Evolutionary conservation across 1,140 invertebrate genomes (phyloP).

Genomic region (Stegodyphus mimosarum): DNA sequence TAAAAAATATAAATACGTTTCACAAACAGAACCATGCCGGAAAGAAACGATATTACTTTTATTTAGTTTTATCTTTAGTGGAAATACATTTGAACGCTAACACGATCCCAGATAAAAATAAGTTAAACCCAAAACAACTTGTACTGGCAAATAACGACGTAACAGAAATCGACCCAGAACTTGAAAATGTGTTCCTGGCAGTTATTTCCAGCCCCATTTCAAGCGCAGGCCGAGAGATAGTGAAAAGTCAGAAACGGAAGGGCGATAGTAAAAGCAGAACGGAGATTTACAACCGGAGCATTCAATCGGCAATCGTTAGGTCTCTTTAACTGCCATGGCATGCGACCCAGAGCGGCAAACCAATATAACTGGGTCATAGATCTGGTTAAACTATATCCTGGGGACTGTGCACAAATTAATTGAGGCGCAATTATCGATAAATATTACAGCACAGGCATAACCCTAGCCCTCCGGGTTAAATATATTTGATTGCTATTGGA

Average conservation of each 20-base stretch:
- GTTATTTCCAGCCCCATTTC: constrained; percentile 13
- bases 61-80: too few species aligned
- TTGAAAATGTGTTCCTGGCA: constrained; percentile 23
- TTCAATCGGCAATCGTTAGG: constrained; percentile 49
- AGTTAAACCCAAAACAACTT: too few species aligned
- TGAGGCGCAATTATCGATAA: too few species aligned
- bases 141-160: constrained; percentile 26
- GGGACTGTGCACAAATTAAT: too few species aligned
- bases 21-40: too few species aligned
- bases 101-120: too few species aligned
- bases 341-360: constrained; percentile 26
- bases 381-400: not conserved
- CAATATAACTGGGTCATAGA: constrained; percentile 50
- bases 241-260: constrained; percentile 28
- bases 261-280: constrained; percentile 20
- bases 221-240: constrained; percentile 4
- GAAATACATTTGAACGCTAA: too few species aligned
- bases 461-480: not conserved
- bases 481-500: too few species aligned
- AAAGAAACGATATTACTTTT: too few species aligned
- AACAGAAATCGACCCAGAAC: constrained; percentile 35
- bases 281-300: constrained; percentile 37
- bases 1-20: too few species aligned
- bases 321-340: constrained; percentile 37
- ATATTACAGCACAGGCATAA: not conserved